A percentile compares a stretch with the other conserved stretches of the same genome.
Evolutionary conservation across 2,888 invertebrate genomes (phyloP).

Genomic region (Atrina japonica): DNA sequence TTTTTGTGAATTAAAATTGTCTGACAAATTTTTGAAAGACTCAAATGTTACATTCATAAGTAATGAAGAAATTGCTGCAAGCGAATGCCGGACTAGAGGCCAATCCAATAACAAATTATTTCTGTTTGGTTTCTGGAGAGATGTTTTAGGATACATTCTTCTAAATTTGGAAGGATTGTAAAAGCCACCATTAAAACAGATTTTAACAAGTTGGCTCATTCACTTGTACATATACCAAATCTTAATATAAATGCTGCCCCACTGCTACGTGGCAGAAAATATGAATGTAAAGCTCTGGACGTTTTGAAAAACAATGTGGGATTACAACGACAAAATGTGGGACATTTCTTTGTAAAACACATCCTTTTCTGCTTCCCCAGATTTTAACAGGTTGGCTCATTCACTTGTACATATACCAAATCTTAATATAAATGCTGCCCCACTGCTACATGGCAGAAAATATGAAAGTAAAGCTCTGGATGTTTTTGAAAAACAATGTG

Average conservation of each 20-base stretch:
- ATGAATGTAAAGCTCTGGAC: constrained; percentile 36
- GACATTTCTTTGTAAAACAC: background rate
- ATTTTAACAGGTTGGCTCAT: background rate
- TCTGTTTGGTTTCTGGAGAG: constrained; percentile 16
- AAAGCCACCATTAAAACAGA: constrained; percentile 4
- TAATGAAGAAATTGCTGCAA: background rate
- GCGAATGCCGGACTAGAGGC: constrained; percentile 2
- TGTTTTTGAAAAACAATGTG: constrained; percentile 27
- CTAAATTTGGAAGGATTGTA: constrained; percentile 17
- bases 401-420: no score
- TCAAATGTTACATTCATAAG: background rate
- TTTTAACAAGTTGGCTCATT: constrained; percentile 9
- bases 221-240: no score
- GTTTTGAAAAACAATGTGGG: constrained; percentile 21
- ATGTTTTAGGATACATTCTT: constrained; percentile 5
- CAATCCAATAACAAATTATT: constrained; percentile 2
- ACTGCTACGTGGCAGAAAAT: constrained; percentile 44
- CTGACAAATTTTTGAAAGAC: constrained; percentile 8
- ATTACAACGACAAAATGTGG: constrained; percentile 8
- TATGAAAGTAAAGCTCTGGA: constrained; percentile 40
- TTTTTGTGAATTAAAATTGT: constrained; percentile 35
- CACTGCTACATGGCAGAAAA: constrained; percentile 44
- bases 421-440: constrained; percentile 14
- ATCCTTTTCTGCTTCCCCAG: constrained; percentile 6
- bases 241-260: constrained; percentile 23